Conservation (phyloP, 2,113 vertebrate species). For the Aldabrachelys gigantea region DNA sequence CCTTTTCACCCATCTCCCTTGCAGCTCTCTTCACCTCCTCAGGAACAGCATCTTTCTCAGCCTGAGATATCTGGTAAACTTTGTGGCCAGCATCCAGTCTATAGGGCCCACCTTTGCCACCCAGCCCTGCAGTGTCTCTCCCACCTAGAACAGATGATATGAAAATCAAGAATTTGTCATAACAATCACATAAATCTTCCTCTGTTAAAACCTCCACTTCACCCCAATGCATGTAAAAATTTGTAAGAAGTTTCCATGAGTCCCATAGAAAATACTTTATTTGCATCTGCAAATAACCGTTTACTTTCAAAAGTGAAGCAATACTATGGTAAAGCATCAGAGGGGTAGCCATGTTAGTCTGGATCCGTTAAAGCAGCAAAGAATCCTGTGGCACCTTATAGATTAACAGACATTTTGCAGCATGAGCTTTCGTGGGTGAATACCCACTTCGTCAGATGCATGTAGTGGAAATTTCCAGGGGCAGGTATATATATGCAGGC, state of each 20-base stretch:
- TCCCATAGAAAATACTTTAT: neutral
- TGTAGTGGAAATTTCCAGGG: too few relatives aligned
- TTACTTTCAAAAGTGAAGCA: neutral
- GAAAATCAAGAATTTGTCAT: neutral
- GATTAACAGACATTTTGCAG: too few relatives aligned
- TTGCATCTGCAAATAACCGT: neutral
- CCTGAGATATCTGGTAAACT: conserved; percentile 93
- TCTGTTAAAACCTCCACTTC: neutral
- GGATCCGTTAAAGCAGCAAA: too few relatives aligned
- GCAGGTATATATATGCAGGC: too few relatives aligned
- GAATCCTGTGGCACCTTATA: too few relatives aligned
- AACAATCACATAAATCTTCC: neutral
- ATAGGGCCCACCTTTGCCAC: conserved; percentile 95
- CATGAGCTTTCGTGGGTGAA: too few relatives aligned
- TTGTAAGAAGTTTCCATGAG: neutral
- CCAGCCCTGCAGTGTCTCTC: conserved; percentile 95
- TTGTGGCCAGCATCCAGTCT: conserved; percentile 92
- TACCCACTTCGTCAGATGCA: too few relatives aligned
- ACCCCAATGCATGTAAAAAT: neutral
- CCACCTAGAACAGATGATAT: conserved; percentile 80
- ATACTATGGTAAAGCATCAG: neutral
- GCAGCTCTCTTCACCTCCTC: conserved; percentile 92
- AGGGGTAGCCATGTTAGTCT: too few relatives aligned
- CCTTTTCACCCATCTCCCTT: conserved; percentile 92
- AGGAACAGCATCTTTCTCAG: conserved; percentile 92